Evolutionary conservation across 2,113 vertebrate genomes (phyloP), one percentile per base, ranked within the genome.

Genomic region (Calyptommatus sinebrachiatus): DNA sequence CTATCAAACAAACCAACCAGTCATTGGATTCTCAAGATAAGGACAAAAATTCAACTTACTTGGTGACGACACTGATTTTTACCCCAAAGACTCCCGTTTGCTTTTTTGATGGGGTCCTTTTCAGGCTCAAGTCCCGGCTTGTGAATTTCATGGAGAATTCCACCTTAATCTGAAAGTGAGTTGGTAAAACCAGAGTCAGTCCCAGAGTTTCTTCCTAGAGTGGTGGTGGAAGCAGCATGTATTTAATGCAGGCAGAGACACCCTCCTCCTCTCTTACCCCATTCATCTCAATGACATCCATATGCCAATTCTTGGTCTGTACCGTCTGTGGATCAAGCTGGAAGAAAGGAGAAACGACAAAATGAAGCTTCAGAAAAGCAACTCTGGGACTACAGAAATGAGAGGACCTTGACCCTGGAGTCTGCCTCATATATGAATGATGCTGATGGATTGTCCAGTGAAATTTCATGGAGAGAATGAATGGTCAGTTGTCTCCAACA

Each of bases 61-160:
- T 99, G 48, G 98, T 99, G 88, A 99, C 98, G 0, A 99, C 97
- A 0, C 96, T 99, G 93, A 99, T 99, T 90, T 99, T 99, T 90
- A 99, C 98, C 46, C 98, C 98, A 2, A 99, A 99, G 90, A 99
- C 98, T 0, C 98, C 98, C 0, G 97, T 99, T 93, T 99, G 98
- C 87, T 99, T 99, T 90, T 99, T 99, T 80, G 98, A 99, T 0
- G 98, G 98, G 0, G 98, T 99, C 88, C 98, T 96, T 95, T 99
- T 99, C 86, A 99, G 91, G 87, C 98, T 99, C 94, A 99, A 95
- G 85, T 99, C 98, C 80, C 98, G 96, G 93, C 97, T 99, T 0
- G 97, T 99, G 89, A 99, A 99, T 91, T 99, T 99, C 97, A 99
- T 99, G 84, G 98, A 99, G 92, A 99, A 99, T 87, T 99, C 98